Evolutionary conservation across 1,140 invertebrate species (phyloP).

Genomic region (Meteorus sp.): DNA sequence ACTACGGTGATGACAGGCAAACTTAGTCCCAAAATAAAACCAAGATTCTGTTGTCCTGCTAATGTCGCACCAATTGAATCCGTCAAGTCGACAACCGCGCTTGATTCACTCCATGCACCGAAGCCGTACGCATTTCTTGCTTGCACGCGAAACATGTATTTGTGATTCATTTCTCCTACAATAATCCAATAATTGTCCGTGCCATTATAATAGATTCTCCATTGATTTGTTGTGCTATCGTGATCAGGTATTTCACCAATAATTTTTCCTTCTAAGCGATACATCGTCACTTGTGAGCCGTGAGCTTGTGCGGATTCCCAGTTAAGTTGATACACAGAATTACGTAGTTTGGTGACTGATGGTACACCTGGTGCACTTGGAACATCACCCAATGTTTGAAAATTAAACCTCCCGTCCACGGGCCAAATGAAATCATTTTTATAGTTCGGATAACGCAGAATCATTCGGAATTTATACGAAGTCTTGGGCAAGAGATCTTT

Average conservation of each 20-base stretch:
- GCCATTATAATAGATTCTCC: slow-evolving; percentile 80
- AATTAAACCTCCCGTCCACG: slow-evolving; percentile 67
- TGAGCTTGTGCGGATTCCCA: slow-evolving; percentile 73
- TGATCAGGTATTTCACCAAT: slow-evolving; percentile 34
- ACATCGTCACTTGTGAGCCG: slow-evolving; percentile 65
- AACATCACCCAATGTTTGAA: slow-evolving; percentile 73
- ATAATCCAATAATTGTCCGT: slow-evolving; percentile 82
- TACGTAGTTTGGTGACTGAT: slow-evolving; percentile 64
- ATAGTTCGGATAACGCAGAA: slow-evolving; percentile 67
- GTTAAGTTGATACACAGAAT: slow-evolving; percentile 70
- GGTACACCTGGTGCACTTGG: slow-evolving; percentile 71
- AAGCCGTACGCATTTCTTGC: slow-evolving; percentile 79
- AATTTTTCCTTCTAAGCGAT: slow-evolving; percentile 62
- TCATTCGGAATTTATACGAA: slow-evolving; percentile 73
- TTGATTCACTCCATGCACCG: slow-evolving; percentile 70
- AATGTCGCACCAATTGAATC: slow-evolving; percentile 62
- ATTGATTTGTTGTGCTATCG: slow-evolving; percentile 49
- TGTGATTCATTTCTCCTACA: slow-evolving; percentile 64
- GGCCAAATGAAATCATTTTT: slow-evolving; percentile 70
- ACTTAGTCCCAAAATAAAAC: slow-evolving; percentile 64
- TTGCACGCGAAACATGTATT: slow-evolving; percentile 75
- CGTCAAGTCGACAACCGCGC: slow-evolving; percentile 62
- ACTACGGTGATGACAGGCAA: slow-evolving; percentile 58
- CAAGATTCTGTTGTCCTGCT: slow-evolving; percentile 62
- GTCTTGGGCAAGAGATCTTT: slow-evolving; percentile 69